Base-by-base conservation (phyloP, 2,113 vertebrate species). In the Pelmatolapia mariae region DNA sequence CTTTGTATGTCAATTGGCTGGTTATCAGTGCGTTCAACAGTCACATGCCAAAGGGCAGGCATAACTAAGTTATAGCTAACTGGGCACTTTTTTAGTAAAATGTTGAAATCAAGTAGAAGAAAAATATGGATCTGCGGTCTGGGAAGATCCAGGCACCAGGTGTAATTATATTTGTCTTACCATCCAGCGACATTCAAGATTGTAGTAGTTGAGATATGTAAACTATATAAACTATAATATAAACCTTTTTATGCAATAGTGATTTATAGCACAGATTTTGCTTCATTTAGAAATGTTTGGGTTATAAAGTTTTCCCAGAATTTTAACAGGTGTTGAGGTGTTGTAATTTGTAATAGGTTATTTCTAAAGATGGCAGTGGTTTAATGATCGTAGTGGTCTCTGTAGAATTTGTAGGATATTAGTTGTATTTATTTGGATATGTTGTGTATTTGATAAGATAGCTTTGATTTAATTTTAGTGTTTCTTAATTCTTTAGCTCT, bases 1-100 rank as follows among this genome's bases (percentile, higher is more conserved):
- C 19, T 8, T 8, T 8, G 3, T n/a, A 15, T 40, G n/a, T 40
- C 63, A 40, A 0, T 0, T 40, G 63, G 0, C 11, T 68, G 33
- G 33, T 22, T 33, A 63, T 63, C 6, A n/a, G 61, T 0, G 0
- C 2, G 0, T 66, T 68, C 10, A 38, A 38, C 19, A 12, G 33
- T 36, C 33, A 5, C 59, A 63, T 63, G 5, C 59, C 18, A 36
- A 19, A 19, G 31, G 3, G 15, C 8, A 12, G 0, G 10, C 36
- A 36, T 36, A 0, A 4, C 10, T n/a, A 33, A 63, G 31, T 19
- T 63, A 36, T 36, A 36, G 18, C 31, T 19, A 33, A 63, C 4
- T 63, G 31, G 9, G 3, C 10, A 63, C 16, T 63, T 36, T 6
- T 19, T 63, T 3, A 63, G 3, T 11, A 63, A 63, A 10, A 63